Evolutionary conservation across 2,888 invertebrate genomes (phyloP), one percentile per base, ranked within the genome.

Genomic region (Nomada fucata): DNA sequence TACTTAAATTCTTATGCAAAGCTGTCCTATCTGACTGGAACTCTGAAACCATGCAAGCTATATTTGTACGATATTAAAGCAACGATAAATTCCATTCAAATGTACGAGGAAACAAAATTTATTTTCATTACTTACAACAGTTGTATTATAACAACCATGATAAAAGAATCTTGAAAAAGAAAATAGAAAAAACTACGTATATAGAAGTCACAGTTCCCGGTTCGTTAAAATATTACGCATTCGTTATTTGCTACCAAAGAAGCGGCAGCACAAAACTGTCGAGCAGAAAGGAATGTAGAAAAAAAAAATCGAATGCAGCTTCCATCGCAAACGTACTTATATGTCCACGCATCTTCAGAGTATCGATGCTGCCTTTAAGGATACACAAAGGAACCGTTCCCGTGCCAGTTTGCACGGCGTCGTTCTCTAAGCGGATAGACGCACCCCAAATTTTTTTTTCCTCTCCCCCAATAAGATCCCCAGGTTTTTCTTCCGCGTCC

Each of bases 361-460:
- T 69, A 79, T 79, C 81, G 53, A 57, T 72, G 74, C 68, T 36
- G 36, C 36, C 36, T 52, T 61, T 69, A 44, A 73, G 61, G 23
- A 55, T 26, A 42, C 65, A 89, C 79, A 89, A 85, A 87, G 64
- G 76, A 59, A 65, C 78, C 55, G 79, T 71, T 78, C 80, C 72
- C 69, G 65, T 68, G 74, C 69, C 50, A 68, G 83, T 86, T 82
- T 83, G 60, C 79, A 81, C 72, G 79, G 68, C 75, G 74, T 82
- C 78, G 44, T 72, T 52, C 77, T 71, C 64, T 90, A 90, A 90
- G 87, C 88, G 88, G 89, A 90, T 89, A 77, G 86, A 84, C 68
- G 79, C 83, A 79, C 84, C 86, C 85, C 72, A 82, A 83, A 84
- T 82, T 83, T 79, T 76, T 63, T 69, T 61, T 73, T 67, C 77